Evolutionary conservation across 1,140 invertebrate species (phyloP).

Genomic region (Panulirus ornatus): DNA sequence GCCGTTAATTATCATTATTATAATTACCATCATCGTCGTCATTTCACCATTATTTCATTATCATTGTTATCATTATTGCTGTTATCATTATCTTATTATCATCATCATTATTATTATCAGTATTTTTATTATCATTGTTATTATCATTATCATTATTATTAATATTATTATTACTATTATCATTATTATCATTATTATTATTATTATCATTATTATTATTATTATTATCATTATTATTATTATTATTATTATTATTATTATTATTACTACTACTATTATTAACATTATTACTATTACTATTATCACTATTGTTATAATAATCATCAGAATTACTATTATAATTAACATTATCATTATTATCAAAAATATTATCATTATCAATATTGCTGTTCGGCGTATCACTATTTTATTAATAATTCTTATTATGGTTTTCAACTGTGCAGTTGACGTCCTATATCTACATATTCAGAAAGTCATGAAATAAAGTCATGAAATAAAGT

Average conservation of each 20-base stretch:
- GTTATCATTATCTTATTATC: background rate
- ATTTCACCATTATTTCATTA: background rate
- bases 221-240: background rate
- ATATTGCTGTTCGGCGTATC: too few species aligned
- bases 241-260: background rate
- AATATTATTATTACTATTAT: background rate
- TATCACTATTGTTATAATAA: background rate
- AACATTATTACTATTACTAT: background rate
- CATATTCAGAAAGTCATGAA: background rate
- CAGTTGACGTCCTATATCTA: too few species aligned
- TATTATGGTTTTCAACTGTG: too few species aligned
- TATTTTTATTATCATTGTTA: too few species aligned
- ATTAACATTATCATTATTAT: too few species aligned
- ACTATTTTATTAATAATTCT: too few species aligned
- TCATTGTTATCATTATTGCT: background rate
- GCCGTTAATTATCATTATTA: background rate
- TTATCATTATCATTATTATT: background rate
- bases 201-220: background rate
- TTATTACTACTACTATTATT: background rate
- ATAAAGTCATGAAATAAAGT: background rate
- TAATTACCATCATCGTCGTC: background rate
- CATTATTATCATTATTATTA: background rate
- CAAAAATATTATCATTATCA: too few species aligned
- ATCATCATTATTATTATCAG: background rate
- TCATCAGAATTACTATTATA: background rate